phyloP scores from a whole-genome alignment of 1,140 invertebrate species.

The Halyomorpha halys region DNA sequence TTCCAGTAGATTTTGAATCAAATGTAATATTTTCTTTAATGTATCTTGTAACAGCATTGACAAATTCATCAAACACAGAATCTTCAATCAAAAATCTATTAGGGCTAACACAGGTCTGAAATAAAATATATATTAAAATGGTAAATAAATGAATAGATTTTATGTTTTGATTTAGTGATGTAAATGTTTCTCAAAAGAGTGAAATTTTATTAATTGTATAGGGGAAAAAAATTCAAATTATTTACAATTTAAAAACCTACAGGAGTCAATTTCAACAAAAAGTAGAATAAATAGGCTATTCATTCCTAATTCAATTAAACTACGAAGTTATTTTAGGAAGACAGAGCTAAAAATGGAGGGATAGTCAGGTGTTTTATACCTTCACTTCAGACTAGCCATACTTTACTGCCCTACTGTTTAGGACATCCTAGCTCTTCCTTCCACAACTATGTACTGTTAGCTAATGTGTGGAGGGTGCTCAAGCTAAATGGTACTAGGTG shows the following conservation, averaged over 20 bases:
- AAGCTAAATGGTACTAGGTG: too few relatives aligned
- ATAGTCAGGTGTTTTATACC: too few relatives aligned
- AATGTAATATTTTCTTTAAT: constrained; percentile 66
- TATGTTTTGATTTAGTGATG: neutral
- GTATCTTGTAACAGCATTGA: constrained; percentile 67
- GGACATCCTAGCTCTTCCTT: too few relatives aligned
- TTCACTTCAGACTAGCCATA: too few relatives aligned
- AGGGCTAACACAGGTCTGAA: constrained; percentile 87
- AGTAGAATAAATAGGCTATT: neutral
- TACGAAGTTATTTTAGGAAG: too few relatives aligned
- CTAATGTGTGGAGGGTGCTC: too few relatives aligned
- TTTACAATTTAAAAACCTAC: neutral
- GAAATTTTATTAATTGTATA: too few relatives aligned
- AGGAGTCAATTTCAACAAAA: neutral
- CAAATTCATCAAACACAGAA: constrained; percentile 72
- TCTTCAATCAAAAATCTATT: constrained; percentile 90
- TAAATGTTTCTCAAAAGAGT: neutral
- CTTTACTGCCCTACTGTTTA: too few relatives aligned
- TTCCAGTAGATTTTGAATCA: constrained; percentile 15
- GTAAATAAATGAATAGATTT: neutral
- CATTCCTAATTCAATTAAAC: too few relatives aligned
- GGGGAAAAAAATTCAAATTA: neutral
- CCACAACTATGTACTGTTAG: too few relatives aligned
- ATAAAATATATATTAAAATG: constrained; percentile 21
- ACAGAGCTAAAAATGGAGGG: too few relatives aligned